Evolutionary conservation across 2,888 invertebrate species (phyloP).

Genomic region (Epicampocera succincta): DNA sequence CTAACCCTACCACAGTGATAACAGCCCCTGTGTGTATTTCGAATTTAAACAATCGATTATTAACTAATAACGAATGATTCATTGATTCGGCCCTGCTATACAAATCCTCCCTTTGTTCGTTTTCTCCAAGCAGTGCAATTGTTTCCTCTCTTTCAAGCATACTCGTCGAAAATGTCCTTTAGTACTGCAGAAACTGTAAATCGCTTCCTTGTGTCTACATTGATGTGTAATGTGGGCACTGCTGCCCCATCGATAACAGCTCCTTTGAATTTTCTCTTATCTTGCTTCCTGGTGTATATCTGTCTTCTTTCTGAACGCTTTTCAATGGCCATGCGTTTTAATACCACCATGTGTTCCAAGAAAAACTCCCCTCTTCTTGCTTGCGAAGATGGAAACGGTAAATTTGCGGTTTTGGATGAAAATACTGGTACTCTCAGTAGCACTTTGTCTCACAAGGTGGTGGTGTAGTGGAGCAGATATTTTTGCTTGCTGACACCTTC

Average conservation of each 20-base stretch:
- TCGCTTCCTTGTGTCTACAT: slow-evolving; percentile 56
- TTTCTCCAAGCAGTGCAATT: slow-evolving; percentile 12
- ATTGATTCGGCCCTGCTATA: slow-evolving; percentile 31
- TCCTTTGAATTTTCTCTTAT: slow-evolving; percentile 16
- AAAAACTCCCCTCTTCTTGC: slow-evolving; percentile 49
- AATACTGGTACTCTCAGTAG: slow-evolving; percentile 47
- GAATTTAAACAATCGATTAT: slow-evolving; percentile 44
- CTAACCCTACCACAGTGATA: slow-evolving; percentile 47
- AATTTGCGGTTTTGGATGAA: slow-evolving; percentile 57
- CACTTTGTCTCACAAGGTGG: slow-evolving; percentile 53
- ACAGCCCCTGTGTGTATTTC: slow-evolving; percentile 56
- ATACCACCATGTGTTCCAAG: slow-evolving; percentile 37
- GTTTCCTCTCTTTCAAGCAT: slow-evolving; percentile 45
- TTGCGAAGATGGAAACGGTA: slow-evolving; percentile 60
- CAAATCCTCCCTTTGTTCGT: slow-evolving; percentile 23
- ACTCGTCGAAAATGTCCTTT: slow-evolving; percentile 51
- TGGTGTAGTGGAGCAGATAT: slow-evolving; percentile 55
- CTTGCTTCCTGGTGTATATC: neutral
- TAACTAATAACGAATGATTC: slow-evolving; percentile 39
- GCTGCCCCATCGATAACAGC: slow-evolving; percentile 40
- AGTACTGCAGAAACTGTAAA: slow-evolving; percentile 45
- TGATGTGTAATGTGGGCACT: slow-evolving; percentile 38
- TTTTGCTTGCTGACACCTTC: slow-evolving; percentile 29
- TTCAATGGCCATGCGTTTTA: slow-evolving; percentile 46
- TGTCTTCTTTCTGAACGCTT: neutral